phyloP scores from a whole-genome alignment of 2,113 vertebrate genomes.

The Lutjanus erythropterus region DNA sequence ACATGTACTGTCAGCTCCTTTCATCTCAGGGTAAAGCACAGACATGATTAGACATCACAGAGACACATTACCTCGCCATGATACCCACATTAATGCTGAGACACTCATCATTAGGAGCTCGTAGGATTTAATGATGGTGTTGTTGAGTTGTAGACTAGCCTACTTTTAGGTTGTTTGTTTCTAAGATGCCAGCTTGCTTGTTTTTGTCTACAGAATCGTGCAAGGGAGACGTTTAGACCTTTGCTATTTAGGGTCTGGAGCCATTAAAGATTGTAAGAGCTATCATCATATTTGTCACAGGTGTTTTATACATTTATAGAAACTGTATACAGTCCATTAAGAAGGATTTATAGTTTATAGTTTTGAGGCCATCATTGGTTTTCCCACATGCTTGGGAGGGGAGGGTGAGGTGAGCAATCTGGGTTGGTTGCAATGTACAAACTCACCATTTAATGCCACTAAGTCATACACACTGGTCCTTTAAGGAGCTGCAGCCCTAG shows the following conservation, averaged over 20 bases:
- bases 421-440: no score
- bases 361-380: no score
- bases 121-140: constrained; percentile 48
- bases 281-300: background rate
- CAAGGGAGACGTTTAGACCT: background rate
- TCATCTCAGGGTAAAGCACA: constrained; percentile 65
- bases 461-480: no score
- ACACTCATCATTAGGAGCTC: constrained; percentile 57
- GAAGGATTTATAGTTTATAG: background rate
- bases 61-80: constrained; percentile 65
- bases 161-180: constrained; percentile 58
- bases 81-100: constrained; percentile 61
- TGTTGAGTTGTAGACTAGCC: constrained; percentile 22
- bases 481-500: background rate
- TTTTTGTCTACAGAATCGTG: background rate
- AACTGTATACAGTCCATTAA: background rate
- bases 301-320: background rate
- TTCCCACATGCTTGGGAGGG: no score
- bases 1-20: constrained; percentile 67
- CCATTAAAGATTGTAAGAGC: no score
- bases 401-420: no score
- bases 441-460: no score
- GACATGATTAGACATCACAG: constrained; percentile 74
- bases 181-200: constrained; percentile 14
- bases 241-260: background rate